Evolutionary conservation across 2,888 invertebrate species (phyloP), one percentile per base, ranked within the genome.

Genomic region (Cremastinae sp.): DNA sequence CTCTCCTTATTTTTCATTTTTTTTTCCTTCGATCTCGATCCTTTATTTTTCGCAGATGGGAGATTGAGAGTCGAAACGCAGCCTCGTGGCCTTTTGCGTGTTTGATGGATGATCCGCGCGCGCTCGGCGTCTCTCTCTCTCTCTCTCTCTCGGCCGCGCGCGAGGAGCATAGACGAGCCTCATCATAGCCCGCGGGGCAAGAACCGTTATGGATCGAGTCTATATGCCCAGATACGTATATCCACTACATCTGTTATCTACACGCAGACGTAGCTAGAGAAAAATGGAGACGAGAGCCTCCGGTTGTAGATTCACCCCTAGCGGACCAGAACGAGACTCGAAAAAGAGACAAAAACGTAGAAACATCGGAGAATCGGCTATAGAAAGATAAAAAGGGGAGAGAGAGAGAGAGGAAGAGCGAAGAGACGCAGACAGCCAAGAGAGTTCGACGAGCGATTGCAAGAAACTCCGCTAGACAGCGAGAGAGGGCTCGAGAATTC

Each of bases 201-300:
- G 84, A 86, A 84, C 76, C 81, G 82, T 83, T 85, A 85, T 84
- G 82, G 84, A 86, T 85, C 83, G 83, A 82, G 83, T 83, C 81
- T 74, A 59, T 58, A 65, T 28, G 41, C 12, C 20, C 16, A 22
- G 10, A 20, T 28, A 20, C n/a, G 20, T 12, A 55, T 9, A 9
- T 12, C 2, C 41, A 22, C n/a, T 10, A 51, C n/a, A 47, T 16
- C 8, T 12, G 28, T 9, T 12, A 20, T 35, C n/a, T n/a, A 10
- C 64, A 71, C 64, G 37, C 49, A 47, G 18, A 18, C 66, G 66
- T 65, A 66, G 55, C 55, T n/a, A 28, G 9, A n/a, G 53, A 45
- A 56, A 28, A 61, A 37, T 22, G 58, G 51, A 71, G 43, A 53
- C 12, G 22, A 53, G 43, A 43, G 53, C 20, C 61, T 51, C 35